These are phyloP conservation scores for Micrastur ruficollis DNA, from an alignment of 2,797 vertebrate genomes.

Conservation along the genomic window DNA sequence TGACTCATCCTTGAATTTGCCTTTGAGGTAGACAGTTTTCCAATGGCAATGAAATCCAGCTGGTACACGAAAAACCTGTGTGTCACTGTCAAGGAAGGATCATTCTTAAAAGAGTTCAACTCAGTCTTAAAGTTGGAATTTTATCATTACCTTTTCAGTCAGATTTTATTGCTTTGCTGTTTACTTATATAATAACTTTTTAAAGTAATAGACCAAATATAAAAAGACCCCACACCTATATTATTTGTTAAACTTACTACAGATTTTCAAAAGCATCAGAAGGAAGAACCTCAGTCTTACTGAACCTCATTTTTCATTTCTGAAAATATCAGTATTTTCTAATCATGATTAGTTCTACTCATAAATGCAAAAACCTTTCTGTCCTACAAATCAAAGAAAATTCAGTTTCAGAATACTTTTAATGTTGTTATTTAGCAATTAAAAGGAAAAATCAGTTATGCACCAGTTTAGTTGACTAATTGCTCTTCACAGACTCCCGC, in stretches of 20 bases:
- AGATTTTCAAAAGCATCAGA: neutral
- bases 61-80: neutral
- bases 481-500: neutral
- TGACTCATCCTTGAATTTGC: conserved; percentile 36
- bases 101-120: neutral
- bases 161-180: neutral
- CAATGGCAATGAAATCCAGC: conserved; percentile 6
- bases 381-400: neutral
- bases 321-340: neutral
- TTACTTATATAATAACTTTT: neutral
- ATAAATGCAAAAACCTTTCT: neutral
- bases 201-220: neutral
- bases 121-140: neutral
- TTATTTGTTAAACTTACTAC: neutral
- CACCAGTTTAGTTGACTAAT: neutral
- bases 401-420: neutral
- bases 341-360: neutral
- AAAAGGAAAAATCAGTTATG: neutral
- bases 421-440: neutral
- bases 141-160: neutral
- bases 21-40: conserved; percentile 35
- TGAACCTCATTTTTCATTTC: neutral
- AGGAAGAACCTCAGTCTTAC: neutral
- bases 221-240: rapidly evolving
- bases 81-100: neutral